These are phyloP conservation scores for Uria aalge DNA, from an alignment of 2,113 vertebrate species.

Conservation along the genomic window DNA sequence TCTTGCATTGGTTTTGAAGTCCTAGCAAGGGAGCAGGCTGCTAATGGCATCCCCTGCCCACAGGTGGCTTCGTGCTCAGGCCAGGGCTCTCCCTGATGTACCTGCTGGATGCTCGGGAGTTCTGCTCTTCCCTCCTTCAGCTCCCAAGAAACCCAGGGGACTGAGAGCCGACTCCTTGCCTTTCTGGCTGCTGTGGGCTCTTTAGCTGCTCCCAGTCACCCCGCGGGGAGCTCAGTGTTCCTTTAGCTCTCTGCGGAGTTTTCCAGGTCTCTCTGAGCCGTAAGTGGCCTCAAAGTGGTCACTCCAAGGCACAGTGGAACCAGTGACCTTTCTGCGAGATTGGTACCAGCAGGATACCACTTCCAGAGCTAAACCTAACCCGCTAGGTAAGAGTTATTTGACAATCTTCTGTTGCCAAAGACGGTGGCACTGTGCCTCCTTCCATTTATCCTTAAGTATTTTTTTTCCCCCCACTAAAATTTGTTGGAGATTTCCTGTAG, in stretches of 20 bases:
- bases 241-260: neutral
- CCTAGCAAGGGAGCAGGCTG: neutral
- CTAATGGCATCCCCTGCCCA: neutral
- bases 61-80: neutral
- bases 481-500: neutral
- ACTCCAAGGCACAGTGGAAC: neutral
- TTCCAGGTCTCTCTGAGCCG: neutral
- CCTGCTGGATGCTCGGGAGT: neutral
- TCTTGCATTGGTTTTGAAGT: neutral
- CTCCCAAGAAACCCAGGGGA: neutral
- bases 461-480: neutral
- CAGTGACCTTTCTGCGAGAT: neutral
- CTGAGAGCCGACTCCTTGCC: no score
- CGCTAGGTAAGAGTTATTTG: neutral
- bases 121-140: neutral
- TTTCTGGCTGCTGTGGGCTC: neutral
- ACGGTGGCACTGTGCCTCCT: neutral
- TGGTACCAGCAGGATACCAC: neutral
- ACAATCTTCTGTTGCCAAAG: neutral
- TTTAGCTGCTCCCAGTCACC: neutral
- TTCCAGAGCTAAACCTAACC: neutral
- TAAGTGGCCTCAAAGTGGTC: neutral
- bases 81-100: neutral
- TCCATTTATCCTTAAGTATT: neutral
- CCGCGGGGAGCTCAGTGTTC: neutral